Evolutionary conservation across 2,888 invertebrate species (phyloP), one percentile per base, ranked within the genome.

Genomic region (Unio pictorum): DNA sequence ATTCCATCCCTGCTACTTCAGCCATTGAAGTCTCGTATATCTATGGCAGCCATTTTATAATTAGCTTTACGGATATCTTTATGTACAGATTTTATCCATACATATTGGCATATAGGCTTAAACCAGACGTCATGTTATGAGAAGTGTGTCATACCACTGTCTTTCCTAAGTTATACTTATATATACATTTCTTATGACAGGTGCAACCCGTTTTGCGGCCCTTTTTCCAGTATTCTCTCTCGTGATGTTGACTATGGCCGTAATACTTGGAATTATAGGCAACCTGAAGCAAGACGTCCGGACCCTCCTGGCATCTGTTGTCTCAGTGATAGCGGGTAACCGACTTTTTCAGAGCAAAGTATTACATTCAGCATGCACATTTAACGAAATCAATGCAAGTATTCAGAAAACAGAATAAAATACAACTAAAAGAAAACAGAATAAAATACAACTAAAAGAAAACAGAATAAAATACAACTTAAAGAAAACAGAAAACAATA

Each of bases 311-410:
- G 86, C 86, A 45, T 87, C 88, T 58, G 85, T 88, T 3, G 78
- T 86, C 30, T 87, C 84, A 66, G 86, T 89, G 3, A 75, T 87
- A 30, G 81, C 86, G 67, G 88, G 88, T 88, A 81, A 72, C 71
- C 45, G 15, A 15, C 45, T 45, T 45, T 20, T 55, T 45, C 11
- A 11, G 11, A 45, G 65, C 5, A 23, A 55, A 17, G 26, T 8
- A 8, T 57, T 30, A 28, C 28, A 23, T 65, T 11, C 4, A 20
- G 26, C 26, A 8, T 11, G 23, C n/a, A 18, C 11, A 56, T 30
- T 20, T n/a, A 55, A 61, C n/a, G 1, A 28, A 15, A 11, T 23
- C 20, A 23, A 23, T 15, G 26, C 23, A 18, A 6, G 20, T 6
- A 56, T n/a, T n/a, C 5, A 54, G 18, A 64, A 55, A 26, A 45